A percentile compares a stretch with the other conserved stretches of the same genome.
phyloP scores from a whole-genome alignment of 2,888 invertebrate genomes.

The Ametastegia equiseti region DNA sequence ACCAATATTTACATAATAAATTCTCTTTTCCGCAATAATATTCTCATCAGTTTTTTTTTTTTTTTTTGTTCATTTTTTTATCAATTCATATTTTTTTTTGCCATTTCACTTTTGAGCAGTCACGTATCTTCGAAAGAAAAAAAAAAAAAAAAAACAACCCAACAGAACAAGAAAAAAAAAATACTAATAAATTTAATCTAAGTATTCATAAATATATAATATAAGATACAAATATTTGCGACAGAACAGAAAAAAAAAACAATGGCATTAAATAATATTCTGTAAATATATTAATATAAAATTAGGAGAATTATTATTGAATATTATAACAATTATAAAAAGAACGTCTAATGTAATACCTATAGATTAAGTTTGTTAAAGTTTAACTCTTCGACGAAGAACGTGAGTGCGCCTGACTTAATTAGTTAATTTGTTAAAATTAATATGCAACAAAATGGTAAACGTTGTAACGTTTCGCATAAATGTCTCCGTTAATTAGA shows the following conservation, averaged over 20 bases:
- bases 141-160: conserved; percentile 47
- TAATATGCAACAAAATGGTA: conserved; percentile 58
- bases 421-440: conserved; percentile 64
- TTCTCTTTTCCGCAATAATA: conserved; percentile 57
- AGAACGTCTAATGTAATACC: conserved; percentile 59
- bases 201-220: conserved; percentile 36
- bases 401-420: conserved; percentile 58
- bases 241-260: conserved; percentile 58
- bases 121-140: conserved; percentile 51
- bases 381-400: conserved; percentile 63
- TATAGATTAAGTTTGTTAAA: conserved; percentile 63
- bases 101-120: conserved; percentile 52
- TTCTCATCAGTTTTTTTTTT: conserved; percentile 34
- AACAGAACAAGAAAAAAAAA: conserved; percentile 48
- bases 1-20: conserved; percentile 68
- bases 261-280: conserved; percentile 50
- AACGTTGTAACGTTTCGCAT: conserved; percentile 35
- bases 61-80: conserved; percentile 21
- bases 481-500: conserved; percentile 53
- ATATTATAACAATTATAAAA: conserved; percentile 59
- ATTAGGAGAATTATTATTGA: conserved; percentile 61
- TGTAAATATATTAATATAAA: conserved; percentile 61
- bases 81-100: conserved; percentile 33
- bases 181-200: conserved; percentile 51
- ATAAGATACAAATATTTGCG: conserved; percentile 48